phyloP scores from a whole-genome alignment of 2,888 invertebrate genomes.

The Leptopilina syphax region DNA sequence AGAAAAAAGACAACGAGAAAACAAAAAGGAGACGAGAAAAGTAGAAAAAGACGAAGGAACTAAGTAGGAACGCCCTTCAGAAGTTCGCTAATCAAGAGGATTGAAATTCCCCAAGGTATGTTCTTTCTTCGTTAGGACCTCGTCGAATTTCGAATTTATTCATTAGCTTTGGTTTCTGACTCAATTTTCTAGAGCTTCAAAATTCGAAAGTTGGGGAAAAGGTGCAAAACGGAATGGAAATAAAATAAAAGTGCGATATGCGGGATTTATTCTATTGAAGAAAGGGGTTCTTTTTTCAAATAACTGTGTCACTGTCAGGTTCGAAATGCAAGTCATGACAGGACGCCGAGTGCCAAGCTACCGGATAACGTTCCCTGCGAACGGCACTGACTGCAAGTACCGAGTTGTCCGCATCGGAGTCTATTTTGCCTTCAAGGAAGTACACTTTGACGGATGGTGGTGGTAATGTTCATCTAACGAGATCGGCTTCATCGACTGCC shows the following conservation, averaged over 20 bases:
- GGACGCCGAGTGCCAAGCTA: background rate
- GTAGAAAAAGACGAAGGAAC: no score
- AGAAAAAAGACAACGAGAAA: background rate
- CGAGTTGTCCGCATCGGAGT: background rate
- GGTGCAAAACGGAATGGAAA: no score
- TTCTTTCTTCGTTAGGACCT: no score
- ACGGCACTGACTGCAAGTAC: background rate
- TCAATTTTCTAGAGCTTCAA: no score
- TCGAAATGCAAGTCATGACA: constrained; percentile 13
- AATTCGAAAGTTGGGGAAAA: no score
- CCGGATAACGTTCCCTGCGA: background rate
- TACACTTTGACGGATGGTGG: background rate
- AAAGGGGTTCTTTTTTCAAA: background rate
- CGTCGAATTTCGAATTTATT: no score
- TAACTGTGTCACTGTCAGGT: background rate
- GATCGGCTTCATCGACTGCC: constrained; percentile 12
- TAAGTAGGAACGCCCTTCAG: no score
- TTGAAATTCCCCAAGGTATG: no score
- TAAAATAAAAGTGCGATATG: background rate
- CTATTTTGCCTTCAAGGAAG: constrained; percentile 19
- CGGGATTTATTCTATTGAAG: background rate
- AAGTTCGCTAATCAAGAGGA: no score
- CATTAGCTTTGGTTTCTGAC: no score
- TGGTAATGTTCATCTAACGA: constrained; percentile 28
- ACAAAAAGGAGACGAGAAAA: no score